Conservation (phyloP, 2,113 vertebrate genomes). For the Brachyhypopomus gauderio region DNA sequence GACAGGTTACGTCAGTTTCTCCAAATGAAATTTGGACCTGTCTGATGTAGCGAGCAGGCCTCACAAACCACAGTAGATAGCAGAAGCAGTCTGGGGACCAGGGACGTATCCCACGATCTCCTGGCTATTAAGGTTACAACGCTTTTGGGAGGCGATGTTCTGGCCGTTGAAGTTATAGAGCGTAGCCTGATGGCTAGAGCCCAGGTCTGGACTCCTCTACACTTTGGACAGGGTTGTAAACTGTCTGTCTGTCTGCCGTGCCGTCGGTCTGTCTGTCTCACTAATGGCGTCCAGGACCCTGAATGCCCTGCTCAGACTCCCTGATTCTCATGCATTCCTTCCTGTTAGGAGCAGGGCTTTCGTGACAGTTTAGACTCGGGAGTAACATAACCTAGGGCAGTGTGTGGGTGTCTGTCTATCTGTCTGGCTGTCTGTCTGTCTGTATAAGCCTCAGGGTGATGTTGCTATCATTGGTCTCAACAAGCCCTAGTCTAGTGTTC, state of each 20-base stretch:
- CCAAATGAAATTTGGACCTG: neutral
- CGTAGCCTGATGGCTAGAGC: constrained; percentile 34
- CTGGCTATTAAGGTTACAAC: constrained; percentile 39
- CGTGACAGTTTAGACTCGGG: neutral
- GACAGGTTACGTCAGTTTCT: constrained; percentile 16
- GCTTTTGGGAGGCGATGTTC: constrained; percentile 37
- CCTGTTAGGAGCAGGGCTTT: neutral
- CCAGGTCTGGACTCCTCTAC: constrained; percentile 36
- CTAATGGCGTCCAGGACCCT: neutral
- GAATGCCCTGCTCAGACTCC: neutral
- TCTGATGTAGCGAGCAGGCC: neutral
- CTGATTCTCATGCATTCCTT: constrained; percentile 26
- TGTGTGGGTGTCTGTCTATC: constrained; percentile 40
- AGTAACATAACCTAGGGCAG: constrained; percentile 29
- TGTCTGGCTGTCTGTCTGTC: constrained; percentile 60
- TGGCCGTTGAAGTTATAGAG: constrained; percentile 36
- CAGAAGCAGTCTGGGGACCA: neutral
- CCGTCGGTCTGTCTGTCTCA: no score
- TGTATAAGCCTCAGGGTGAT: constrained; percentile 45
- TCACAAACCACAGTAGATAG: constrained; percentile 27
- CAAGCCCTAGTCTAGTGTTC: neutral
- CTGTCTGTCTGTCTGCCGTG: constrained; percentile 14
- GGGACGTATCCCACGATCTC: constrained; percentile 31
- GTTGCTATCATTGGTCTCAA: constrained; percentile 2
- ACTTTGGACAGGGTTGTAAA: constrained; percentile 29